Base-by-base conservation (phyloP, 2,888 invertebrate species). In the Helicoverpa assulta region DNA sequence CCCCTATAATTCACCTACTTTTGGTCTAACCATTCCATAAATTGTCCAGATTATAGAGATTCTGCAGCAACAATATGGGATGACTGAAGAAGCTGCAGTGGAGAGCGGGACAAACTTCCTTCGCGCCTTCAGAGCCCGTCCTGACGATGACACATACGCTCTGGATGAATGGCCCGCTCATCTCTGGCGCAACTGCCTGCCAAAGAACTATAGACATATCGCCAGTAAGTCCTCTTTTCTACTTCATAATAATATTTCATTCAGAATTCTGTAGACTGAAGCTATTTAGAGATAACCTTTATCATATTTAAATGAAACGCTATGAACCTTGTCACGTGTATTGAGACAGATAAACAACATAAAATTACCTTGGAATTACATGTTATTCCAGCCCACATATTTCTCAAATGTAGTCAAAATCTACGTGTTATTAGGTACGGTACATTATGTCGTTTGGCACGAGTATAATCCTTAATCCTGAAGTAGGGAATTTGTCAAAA, bases 151-250 rank as follows among this genome's bases (percentile, higher is more conserved):
- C 69, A 95, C 96, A 67, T 97, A 97, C 87, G 96, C 96, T 74
- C 93, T 98, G 83, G 97, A 98, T 87, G 96, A 96, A 73, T 98
- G 98, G 98, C 96, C 98, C 67, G 96, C 96, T 63, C 96, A 97
- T 70, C 92, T 98, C 64, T 98, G 98, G 98, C 96, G 96, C 51
- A 97, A 97, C 90, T 97, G 98, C 53, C 93, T 98, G 67, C 98
- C 98, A 54, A 96, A 97, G 74, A 96, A 97, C 85, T 97, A 97
- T 89, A 97, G 96, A 86, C 96, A 97, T 90, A 95, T 98, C 80
- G 97, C 97, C 84, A 96, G 97, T 97, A 88, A 93, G 96, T 94
- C 87, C 70, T 18, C 6, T 18, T 50, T 10, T 50, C 18, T n/a
- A 47, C 40, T 47, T n/a, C 47, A 16, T 47, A n/a, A 6, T 16